phyloP scores from a whole-genome alignment of 2,797 vertebrate species.

The Poecilia gillii region DNA sequence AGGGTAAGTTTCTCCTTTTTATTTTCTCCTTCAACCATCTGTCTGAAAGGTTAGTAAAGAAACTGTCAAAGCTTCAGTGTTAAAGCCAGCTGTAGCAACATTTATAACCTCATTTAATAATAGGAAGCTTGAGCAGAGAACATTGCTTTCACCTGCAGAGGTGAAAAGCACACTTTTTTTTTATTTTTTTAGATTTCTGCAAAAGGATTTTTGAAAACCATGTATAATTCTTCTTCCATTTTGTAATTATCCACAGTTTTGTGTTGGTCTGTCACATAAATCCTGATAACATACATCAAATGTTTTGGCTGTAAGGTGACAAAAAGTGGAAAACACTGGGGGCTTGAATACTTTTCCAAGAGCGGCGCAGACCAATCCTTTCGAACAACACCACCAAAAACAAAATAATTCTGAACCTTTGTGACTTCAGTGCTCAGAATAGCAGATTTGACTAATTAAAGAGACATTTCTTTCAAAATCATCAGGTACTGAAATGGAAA shows the following conservation, averaged over 20 bases:
- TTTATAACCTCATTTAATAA: neutral
- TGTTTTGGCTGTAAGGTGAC: neutral
- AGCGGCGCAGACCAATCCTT: neutral
- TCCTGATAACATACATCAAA: neutral
- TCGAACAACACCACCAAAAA: neutral
- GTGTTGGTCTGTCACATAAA: neutral
- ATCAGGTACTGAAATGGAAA: neutral
- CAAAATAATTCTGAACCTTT: neutral
- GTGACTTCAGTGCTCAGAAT: neutral
- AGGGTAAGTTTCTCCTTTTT: slow-evolving; percentile 74
- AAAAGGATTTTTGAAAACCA: neutral
- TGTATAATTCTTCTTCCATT: neutral
- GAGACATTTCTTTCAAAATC: neutral
- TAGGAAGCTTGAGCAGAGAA: neutral
- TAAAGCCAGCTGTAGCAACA: neutral
- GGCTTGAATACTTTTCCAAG: neutral
- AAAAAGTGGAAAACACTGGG: neutral
- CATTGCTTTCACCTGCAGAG: neutral
- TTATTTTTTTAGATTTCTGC: neutral
- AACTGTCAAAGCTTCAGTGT: neutral
- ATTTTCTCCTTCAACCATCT: neutral
- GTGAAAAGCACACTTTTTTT: neutral
- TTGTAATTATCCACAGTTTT: neutral
- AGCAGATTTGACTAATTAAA: neutral
- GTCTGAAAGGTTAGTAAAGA: neutral